Evolutionary conservation across 1,140 invertebrate genomes (phyloP), one percentile per base, ranked within the genome.

Genomic region (Drosophila cardini): DNA sequence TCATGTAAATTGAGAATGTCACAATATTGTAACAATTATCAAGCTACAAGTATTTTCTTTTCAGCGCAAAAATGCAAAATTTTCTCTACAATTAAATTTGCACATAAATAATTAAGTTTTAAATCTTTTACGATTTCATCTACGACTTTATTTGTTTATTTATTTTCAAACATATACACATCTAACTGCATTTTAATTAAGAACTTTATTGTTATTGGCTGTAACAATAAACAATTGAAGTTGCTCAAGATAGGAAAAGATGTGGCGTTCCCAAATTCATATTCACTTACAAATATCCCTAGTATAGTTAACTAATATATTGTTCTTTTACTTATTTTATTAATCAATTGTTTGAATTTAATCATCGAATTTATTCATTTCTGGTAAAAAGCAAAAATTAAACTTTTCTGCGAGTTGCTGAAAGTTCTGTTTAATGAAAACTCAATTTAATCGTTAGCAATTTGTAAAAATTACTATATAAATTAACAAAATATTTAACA

Each of bases 161-260:
- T 63, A 52, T 86, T 80, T 73, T 63, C 81, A 78, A 69, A 52
- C 62, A 57, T 52, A 57, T 71, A 71, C 64, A 75, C 67, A 73
- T 55, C 30, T 55, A 70, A 65, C 64, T 79, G 79, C 83, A 82
- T 79, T 86, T 82, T 76, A 86, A 86, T 86, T 86, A 86, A 86
- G 79, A 76, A 61, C 58, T 63, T 69, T 74, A 74, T 81, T 80
- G 82, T 84, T 53, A 68, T 74, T 38, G 43, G 46, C 61, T 50
- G 13, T 21, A 62, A 65, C 45, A 75, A 64, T 74, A 74, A 74
- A 64, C 16, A 16, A 11, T 6, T 18, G 15, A 48, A n/a, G n/a
- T n/a, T n/a, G n/a, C n/a, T n/a, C 45, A 62, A 4, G 40, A 16
- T 42, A 7, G 16, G 5, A 38, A 57, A 8, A 0, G 21, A n/a